A percentile compares a stretch with the other conserved stretches of the same genome.
These are phyloP conservation scores for Onychostoma macrolepis DNA, from an alignment of 2,113 vertebrate species.

Conservation along the genomic window DNA sequence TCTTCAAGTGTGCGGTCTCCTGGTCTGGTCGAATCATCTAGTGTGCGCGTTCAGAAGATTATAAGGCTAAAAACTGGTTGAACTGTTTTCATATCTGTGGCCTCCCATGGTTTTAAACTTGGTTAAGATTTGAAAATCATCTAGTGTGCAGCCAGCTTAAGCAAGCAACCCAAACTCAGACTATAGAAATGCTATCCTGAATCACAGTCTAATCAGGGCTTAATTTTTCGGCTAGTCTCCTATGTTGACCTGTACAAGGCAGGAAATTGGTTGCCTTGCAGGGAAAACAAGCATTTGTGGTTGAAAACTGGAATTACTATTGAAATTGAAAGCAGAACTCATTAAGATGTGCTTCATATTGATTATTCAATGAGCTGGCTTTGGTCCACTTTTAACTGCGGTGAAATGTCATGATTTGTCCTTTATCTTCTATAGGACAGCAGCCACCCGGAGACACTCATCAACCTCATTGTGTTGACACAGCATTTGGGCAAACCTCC, in stretches of 20 bases:
- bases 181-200: neutral
- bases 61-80: no score
- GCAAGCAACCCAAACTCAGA: neutral
- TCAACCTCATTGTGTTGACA: constrained; percentile 91
- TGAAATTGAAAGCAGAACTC: neutral
- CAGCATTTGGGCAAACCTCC: constrained; percentile 94
- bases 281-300: neutral
- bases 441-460: constrained; percentile 91
- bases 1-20: no score
- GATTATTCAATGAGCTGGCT: neutral
- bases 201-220: neutral
- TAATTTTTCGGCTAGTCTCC: neutral
- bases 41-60: no score
- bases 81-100: no score
- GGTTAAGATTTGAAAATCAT: no score
- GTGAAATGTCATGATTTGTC: neutral
- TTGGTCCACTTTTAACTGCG: neutral
- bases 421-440: constrained; percentile 83
- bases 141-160: no score
- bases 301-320: neutral
- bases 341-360: neutral
- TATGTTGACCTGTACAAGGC: neutral
- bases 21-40: no score
- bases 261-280: neutral
- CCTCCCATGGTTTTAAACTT: no score